phyloP scores from a whole-genome alignment of 2,113 vertebrate genomes.

The Daubentonia madagascariensis region DNA sequence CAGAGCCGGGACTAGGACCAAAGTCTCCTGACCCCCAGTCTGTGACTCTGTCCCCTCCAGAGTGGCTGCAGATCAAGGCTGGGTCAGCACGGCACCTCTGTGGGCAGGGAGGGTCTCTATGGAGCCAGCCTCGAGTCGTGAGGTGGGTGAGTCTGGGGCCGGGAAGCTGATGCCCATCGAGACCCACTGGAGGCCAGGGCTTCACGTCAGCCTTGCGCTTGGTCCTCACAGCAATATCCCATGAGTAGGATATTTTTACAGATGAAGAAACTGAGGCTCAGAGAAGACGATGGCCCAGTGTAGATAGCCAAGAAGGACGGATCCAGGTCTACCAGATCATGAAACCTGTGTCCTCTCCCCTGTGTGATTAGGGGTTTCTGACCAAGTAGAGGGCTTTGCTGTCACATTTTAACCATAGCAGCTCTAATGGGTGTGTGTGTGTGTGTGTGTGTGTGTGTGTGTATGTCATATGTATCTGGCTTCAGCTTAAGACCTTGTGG shows the following conservation, averaged over 20 bases:
- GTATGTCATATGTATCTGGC: no score
- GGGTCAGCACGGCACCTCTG: no score
- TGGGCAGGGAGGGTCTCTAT: background rate
- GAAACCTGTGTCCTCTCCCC: background rate
- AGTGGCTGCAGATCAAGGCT: background rate
- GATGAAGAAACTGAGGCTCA: background rate
- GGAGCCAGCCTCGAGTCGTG: no score
- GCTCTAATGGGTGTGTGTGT: background rate
- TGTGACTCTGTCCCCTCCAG: background rate
- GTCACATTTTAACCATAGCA: accelerated
- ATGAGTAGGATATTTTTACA: background rate
- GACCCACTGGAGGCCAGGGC: background rate
- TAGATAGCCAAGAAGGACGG: background rate
- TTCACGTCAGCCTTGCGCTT: accelerated
- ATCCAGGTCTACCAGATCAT: background rate
- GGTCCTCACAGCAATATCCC: accelerated
- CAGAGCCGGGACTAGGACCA: background rate
- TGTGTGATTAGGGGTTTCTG: background rate
- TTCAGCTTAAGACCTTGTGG: background rate
- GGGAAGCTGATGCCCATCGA: accelerated
- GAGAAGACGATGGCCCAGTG: background rate
- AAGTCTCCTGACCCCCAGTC: background rate
- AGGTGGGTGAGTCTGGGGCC: background rate
- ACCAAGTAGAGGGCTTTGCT: background rate
- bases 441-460: background rate